Evolutionary conservation across 1,140 invertebrate species (phyloP), one percentile per base, ranked within the genome.

Genomic region (Globodera rostochiensis): DNA sequence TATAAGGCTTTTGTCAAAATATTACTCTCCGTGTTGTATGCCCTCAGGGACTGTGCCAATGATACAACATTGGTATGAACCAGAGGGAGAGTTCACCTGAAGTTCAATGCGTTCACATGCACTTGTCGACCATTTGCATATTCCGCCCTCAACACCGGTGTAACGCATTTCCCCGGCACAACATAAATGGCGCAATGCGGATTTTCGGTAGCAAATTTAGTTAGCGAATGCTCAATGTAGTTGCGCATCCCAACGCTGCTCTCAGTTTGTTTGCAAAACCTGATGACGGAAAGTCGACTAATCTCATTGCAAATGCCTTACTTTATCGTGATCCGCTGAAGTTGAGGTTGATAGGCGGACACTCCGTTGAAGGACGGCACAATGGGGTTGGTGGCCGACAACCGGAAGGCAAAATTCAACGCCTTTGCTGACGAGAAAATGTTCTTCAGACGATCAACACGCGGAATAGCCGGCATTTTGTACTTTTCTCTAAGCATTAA

Each of bases 391-490:
- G 77, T 78, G 25, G 74, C 86, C 36, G 83, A 75, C 0, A 84
- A 46, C 11, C 86, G 84, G 73, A 87, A 86, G 11, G 74, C 85
- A 81, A 86, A 86, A 75, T 86, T 86, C n/a, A 86, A 71, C 6
- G 60, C 53, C 53, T 84, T 86, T 3, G 85, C 85, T 21, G 85
- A 82, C 1, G 85, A 77, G 47, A 76, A 86, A 21, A 86, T 82
- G 53, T 74, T 87, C 64, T 87, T 87, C 19, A 86, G 21, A 57
- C 85, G 85, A 80, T 86, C 85, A 19, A 87, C 86, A 50, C 84
- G 82, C 7, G 86, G 86, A 36, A 81, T 76, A 49, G 84, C 84
- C 60, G 84, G 84, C 84, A 85, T 85, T 66, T 66, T 21, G 60
- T 21, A 2, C 60, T 66, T 13, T 36, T 36, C 36, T 36, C 36